These are phyloP conservation scores for Lepilemur ruficaudatus DNA, from an alignment of 2,797 vertebrate genomes.

Conservation along the genomic window DNA sequence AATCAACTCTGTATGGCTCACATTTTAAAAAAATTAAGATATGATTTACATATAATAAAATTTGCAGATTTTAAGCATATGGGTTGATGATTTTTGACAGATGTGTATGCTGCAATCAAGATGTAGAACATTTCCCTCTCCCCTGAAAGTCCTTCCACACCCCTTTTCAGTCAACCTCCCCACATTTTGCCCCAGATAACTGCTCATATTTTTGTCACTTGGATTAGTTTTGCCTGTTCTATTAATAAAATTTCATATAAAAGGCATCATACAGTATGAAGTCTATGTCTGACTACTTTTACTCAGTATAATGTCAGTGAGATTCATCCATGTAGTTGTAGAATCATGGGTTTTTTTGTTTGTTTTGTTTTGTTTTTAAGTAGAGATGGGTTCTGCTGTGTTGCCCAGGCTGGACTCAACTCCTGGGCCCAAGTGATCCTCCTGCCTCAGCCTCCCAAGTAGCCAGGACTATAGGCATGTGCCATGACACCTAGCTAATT, in stretches of 20 bases:
- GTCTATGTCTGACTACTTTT: background rate
- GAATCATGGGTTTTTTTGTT: background rate
- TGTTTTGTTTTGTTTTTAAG: background rate
- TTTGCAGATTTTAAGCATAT: background rate
- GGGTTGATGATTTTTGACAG: background rate
- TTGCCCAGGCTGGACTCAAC: background rate
- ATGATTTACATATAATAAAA: slow-evolving; percentile 25
- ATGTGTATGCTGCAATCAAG: background rate
- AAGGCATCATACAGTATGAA: background rate
- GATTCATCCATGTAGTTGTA: background rate
- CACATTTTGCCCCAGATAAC: background rate
- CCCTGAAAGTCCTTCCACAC: background rate
- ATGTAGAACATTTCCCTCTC: background rate
- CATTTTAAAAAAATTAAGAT: background rate
- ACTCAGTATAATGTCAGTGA: background rate
- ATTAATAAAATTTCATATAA: background rate
- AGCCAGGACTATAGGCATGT: background rate
- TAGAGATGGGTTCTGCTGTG: background rate
- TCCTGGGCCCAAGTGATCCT: background rate
- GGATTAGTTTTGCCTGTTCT: background rate
- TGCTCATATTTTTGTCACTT: background rate
- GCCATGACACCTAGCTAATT: background rate
- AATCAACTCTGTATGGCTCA: background rate
- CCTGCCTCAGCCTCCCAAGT: background rate
- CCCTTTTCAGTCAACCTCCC: background rate